Evolutionary conservation across 2,797 vertebrate species (phyloP).

Genomic region (Trematomus bernacchii): DNA sequence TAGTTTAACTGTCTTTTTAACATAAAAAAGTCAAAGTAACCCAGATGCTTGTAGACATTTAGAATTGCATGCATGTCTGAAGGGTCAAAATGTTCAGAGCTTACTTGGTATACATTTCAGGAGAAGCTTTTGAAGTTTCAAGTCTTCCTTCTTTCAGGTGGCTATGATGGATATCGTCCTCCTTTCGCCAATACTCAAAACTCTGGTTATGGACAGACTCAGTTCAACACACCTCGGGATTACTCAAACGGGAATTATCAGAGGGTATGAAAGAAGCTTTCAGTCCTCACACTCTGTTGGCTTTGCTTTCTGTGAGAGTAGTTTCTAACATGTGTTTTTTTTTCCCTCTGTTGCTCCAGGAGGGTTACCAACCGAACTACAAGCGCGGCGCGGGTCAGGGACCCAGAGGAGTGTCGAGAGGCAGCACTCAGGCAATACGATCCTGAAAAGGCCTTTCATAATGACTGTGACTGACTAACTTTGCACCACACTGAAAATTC

Average conservation of each 20-base stretch:
- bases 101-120: neutral
- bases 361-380: conserved; percentile 98
- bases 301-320: conserved; percentile 9
- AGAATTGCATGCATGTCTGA: neutral
- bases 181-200: conserved; percentile 95
- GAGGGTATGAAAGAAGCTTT: conserved; percentile 86
- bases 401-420: conserved; percentile 94
- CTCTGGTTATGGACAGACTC: conserved; percentile 94
- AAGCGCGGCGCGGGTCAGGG: conserved; percentile 96
- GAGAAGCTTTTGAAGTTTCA: neutral
- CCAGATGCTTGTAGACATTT: neutral
- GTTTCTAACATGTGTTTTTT: conserved; percentile 41
- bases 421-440: conserved; percentile 87
- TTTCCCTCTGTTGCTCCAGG: conserved; percentile 80
- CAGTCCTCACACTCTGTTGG: neutral
- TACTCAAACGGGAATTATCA: conserved; percentile 94
- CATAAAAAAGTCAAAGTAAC: neutral
- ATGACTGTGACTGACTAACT: conserved; percentile 83
- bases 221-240: conserved; percentile 94
- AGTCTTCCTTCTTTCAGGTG: conserved; percentile 84
- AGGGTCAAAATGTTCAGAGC: neutral
- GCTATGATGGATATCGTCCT: conserved; percentile 95
- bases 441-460: conserved; percentile 83
- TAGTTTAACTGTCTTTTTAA: neutral
- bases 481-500: conserved; percentile 85